Percentiles rank a stretch among this genome's conserved stretches.
These are phyloP conservation scores for Pterocles burchelli DNA, from an alignment of 2,113 vertebrate genomes.

Conservation along the genomic window DNA sequence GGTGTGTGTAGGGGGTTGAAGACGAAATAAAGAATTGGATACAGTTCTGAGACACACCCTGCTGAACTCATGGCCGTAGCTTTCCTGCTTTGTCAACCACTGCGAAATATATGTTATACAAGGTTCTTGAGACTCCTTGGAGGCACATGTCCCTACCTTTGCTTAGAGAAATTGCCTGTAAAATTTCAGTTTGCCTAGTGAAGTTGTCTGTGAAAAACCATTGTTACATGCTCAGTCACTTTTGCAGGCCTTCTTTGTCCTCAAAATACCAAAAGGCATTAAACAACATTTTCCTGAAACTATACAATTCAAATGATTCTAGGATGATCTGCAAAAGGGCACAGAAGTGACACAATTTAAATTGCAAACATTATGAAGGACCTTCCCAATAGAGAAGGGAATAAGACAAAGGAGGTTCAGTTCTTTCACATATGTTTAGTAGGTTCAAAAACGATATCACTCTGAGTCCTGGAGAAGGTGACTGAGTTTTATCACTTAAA, in stretches of 20 bases:
- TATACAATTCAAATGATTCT: not conserved
- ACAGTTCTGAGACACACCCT: not conserved
- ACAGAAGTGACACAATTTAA: not conserved
- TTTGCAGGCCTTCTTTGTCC: not conserved
- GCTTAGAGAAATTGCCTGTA: not conserved
- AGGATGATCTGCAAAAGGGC: not conserved
- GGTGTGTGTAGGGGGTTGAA: not conserved
- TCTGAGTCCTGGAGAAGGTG: not conserved
- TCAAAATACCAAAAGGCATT: not conserved
- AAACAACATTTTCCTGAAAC: not conserved
- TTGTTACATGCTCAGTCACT: not conserved
- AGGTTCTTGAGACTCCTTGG: not conserved
- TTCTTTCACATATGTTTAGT: not conserved
- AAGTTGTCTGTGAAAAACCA: not conserved
- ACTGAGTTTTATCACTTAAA: not conserved
- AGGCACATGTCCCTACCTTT: not conserved
- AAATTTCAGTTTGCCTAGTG: not conserved
- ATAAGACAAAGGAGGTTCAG: fast-evolving
- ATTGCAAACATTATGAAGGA: not conserved
- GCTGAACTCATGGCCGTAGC: not conserved
- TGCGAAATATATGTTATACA: not conserved
- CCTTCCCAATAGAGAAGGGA: not conserved
- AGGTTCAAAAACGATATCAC: not conserved
- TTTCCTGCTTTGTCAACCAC: not conserved
- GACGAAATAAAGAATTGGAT: not conserved